Base-by-base conservation (phyloP, 2,113 vertebrate genomes). In the Motacilla alba region DNA sequence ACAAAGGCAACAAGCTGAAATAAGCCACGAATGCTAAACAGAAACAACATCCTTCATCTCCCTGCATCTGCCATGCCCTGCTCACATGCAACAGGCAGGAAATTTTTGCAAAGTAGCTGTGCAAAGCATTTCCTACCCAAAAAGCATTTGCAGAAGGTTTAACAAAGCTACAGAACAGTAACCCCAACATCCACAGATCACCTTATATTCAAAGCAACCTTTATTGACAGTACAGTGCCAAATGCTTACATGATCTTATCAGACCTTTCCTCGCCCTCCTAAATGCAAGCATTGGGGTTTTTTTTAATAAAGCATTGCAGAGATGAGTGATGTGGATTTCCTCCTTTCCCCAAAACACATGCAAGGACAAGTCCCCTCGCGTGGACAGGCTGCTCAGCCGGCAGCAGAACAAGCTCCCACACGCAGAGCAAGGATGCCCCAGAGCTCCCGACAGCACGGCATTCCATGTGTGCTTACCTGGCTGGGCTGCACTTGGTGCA, bases 391-490 rank as follows among this genome's bases (percentile, higher is more conserved):
- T 8, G 62, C 55, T 12, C 43, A 76, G 90, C 89, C 73, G 3
- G 18, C 43, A 84, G 94, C 62, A 21, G 64, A 53, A 66, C 86
- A 53, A 53, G 95, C 83, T 95, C 68, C 49, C 63, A 6, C 90
- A 76, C 0, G 92, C 75, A 30, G 66, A 4, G 26, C 28, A 6
- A 24, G 83, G 70, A 59, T 55, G 72, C 92, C 92, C 74, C 46
- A 52, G 77, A 66, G 88, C n/a, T 69, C 41, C 56, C 26, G 28
- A 47, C 14, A 31, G 82, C 47, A 21, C 81, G 49, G 56, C 53
- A 7, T 44, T 78, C 77, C 37, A 16, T 33, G 4, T 16, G 53
- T 47, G 86, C 98, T 98, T 98, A 99, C 98, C 98, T 98, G 97
- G 96, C 52, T 96, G 93, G 84, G 97, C 93, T 20, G 90, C 76